Evolutionary conservation across 2,888 invertebrate genomes (phyloP), one percentile per base, ranked within the genome.

Genomic region (Chrysolina haemoptera): DNA sequence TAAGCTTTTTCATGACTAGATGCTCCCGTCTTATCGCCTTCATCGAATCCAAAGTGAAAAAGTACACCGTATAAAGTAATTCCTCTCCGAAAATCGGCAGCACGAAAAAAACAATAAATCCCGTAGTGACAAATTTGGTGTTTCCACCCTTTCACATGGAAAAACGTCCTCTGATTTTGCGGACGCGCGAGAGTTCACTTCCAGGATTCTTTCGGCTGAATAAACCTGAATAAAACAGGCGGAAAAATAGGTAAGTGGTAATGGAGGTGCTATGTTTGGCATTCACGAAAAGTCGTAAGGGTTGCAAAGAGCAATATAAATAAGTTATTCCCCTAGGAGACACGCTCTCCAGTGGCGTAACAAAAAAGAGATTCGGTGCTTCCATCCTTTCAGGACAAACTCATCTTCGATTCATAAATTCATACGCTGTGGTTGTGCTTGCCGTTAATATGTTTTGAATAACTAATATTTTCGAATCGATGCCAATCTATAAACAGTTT

Each of bases 181-280:
- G 59, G 59, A 35, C 59, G 59, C 27, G 59, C 5, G 35, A 53
- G 50, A 66, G 53, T 66, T 66, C 53, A 16, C 46, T 50, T 41
- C 35, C 50, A 14, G 50, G 66, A 66, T 66, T 66, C 50, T 18
- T 48, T 40, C 66, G 46, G 50, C 66, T 66, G 50, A 66, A 66
- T 50, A 50, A 66, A 66, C 66, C 27, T 66, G 50, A 66, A 66
- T 66, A 66, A 66, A 66, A 66, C 66, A 66, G 66, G 35, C 66
- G 50, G 66, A 48, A 66, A 53, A 66, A 66, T 66, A 66, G 66
- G 66, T 66, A 46, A 66, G 27, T 66, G 50, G 40, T 48, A 66
- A 50, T 50, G 66, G 35, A 65, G 65, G 65, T 66, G 66, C 66
- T 53, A 48, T 40, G 66, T 50, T 66, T 50, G 66, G 66, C 48